Evolutionary conservation across 2,113 vertebrate genomes (phyloP).

Genomic region (Dermatemys mawii): DNA sequence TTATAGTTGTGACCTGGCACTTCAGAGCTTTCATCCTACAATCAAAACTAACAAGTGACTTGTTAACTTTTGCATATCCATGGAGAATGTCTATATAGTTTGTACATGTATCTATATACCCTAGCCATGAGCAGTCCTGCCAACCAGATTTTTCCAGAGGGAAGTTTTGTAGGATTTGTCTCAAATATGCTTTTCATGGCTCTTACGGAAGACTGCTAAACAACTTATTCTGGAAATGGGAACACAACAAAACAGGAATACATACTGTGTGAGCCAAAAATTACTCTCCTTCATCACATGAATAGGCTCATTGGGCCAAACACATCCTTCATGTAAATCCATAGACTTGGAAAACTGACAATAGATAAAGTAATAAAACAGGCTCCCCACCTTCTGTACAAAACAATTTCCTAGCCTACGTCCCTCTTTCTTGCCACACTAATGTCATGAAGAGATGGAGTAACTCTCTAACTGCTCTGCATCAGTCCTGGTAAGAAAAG

Average conservation of each 20-base stretch:
- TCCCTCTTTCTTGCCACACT: background rate
- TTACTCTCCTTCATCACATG: background rate
- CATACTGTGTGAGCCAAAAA: background rate
- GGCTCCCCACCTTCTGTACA: background rate
- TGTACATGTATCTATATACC: slow-evolving; percentile 10
- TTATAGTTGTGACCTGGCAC: background rate
- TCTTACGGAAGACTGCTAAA: slow-evolving; percentile 9
- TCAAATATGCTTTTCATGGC: background rate
- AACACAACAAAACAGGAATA: slow-evolving; percentile 13
- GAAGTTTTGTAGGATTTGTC: slow-evolving; percentile 14
- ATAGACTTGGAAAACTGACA: background rate
- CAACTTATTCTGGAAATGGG: background rate
- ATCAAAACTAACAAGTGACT: slow-evolving; percentile 13
- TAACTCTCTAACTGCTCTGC: background rate
- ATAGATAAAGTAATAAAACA: slow-evolving; percentile 7
- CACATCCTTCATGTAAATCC: background rate
- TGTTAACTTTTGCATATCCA: slow-evolving; percentile 19
- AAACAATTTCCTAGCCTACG: background rate
- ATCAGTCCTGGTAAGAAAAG: background rate
- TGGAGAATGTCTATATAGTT: slow-evolving; percentile 39
- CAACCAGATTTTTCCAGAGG: slow-evolving; percentile 25
- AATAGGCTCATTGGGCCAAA: background rate
- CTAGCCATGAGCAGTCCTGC: slow-evolving; percentile 17
- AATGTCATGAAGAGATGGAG: background rate
- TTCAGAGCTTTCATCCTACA: slow-evolving; percentile 41